Base-by-base conservation (phyloP, 1,140 invertebrate species). In the Telenomus remus region DNA sequence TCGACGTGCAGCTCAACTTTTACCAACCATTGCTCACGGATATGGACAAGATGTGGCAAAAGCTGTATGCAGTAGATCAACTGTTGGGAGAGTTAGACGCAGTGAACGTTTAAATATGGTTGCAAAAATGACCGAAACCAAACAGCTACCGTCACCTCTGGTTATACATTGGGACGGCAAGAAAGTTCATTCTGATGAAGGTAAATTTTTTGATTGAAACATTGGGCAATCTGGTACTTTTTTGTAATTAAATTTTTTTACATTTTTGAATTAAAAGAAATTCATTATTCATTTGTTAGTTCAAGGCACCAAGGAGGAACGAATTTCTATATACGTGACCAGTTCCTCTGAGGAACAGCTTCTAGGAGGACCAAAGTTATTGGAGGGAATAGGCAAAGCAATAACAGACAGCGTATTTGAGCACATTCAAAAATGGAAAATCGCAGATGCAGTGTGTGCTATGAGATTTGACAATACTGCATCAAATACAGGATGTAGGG, bases 381-480 rank as follows among this genome's bases (percentile, higher is more conserved):
- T 3, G 19, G 1, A 6, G 1, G 19, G 19, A 27, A 27, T 6
- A 27, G 19, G 19, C 1, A 3, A 1, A 6, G 19, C 19, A 27
- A 27, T 27, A 6, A 6, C 19, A 6, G 19, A 27, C 19, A 27
- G 19, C 6, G 19, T 27, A 27, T 27, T 27, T 27, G 19, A 27
- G 6, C 19, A 27, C 19, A 3, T 27, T 3, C 1, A 27, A 6
- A 6, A 27, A 27, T 27, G n/a, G 37, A 2, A 2, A 1, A 2
- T 11, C 8, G n/a, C 37, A 9, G 37, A 10, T 11, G 3, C 2
- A 4, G 50, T 71, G 35, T 8, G 43, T 56, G 76, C 56, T n/a
- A 70, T 78, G 65, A 70, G 76, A 48, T 80, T 70, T 64, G 60
- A 80, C 57, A 76, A 68, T 44, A 76, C 71, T 4, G 11, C 63